phyloP scores from a whole-genome alignment of 1,140 invertebrate species.

The Drosophila kikkawai region DNA sequence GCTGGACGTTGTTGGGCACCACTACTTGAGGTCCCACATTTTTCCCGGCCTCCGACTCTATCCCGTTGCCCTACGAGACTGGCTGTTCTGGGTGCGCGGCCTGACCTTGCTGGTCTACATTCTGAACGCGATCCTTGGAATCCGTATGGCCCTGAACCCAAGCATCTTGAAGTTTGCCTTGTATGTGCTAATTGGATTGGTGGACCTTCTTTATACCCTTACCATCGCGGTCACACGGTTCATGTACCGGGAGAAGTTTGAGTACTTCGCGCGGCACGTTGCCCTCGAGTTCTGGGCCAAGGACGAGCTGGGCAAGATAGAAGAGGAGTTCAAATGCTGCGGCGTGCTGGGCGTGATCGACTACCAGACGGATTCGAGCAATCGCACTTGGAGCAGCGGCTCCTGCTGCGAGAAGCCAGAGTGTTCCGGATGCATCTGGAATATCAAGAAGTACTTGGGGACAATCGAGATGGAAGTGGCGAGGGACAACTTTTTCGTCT shows the following conservation, averaged over 20 bases:
- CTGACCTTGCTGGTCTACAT: slow-evolving; percentile 12
- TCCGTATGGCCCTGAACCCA: slow-evolving; percentile 24
- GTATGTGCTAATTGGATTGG: slow-evolving; percentile 29
- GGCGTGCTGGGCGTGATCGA: slow-evolving; percentile 45
- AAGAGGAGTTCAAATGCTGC: slow-evolving; percentile 48
- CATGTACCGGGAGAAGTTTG: not conserved
- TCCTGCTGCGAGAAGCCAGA: slow-evolving; percentile 40
- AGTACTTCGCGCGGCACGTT: slow-evolving; percentile 26
- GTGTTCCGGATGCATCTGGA: slow-evolving; percentile 38
- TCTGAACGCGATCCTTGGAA: slow-evolving; percentile 34
- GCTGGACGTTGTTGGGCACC: slow-evolving; percentile 49
- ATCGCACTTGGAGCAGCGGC: slow-evolving; percentile 45
- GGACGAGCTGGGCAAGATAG: slow-evolving; percentile 9
- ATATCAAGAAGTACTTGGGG: slow-evolving; percentile 21
- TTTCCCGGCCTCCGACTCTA: slow-evolving; percentile 11
- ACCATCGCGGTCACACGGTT: slow-evolving; percentile 37
- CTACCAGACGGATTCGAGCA: slow-evolving; percentile 26
- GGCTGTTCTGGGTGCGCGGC: slow-evolving; percentile 34
- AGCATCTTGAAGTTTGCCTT: slow-evolving; percentile 14
- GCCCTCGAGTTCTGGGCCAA: slow-evolving; percentile 31
- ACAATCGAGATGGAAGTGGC: slow-evolving; percentile 57
- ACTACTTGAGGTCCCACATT: not conserved
- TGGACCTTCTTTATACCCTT: slow-evolving; percentile 18
- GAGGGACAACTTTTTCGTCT: slow-evolving; percentile 52
- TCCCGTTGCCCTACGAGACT: slow-evolving; percentile 6